Evolutionary conservation across 2,113 vertebrate species (phyloP).

Genomic region (Zapus hudsonius): DNA sequence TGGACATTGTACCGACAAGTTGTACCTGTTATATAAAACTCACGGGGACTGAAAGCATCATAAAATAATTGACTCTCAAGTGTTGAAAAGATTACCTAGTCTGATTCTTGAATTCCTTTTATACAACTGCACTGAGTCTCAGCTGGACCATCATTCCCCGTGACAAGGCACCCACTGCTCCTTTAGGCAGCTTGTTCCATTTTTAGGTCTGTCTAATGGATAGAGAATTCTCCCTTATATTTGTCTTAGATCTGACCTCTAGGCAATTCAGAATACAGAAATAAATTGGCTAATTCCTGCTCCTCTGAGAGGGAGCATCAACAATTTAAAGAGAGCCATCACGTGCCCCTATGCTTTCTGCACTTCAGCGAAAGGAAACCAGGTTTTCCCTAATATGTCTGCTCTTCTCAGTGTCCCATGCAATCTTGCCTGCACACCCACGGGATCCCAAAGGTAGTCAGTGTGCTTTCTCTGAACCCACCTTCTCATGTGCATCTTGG

Average conservation of each 20-base stretch:
- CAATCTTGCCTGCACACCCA: background rate
- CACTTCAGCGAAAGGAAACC: background rate
- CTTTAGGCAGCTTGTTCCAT: slow-evolving; percentile 31
- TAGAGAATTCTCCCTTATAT: slow-evolving; percentile 46
- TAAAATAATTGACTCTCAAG: slow-evolving; percentile 8
- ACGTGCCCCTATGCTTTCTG: background rate
- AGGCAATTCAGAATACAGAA: slow-evolving; percentile 48
- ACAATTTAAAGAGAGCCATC: slow-evolving; percentile 49
- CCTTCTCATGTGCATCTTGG: background rate
- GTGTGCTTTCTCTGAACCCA: background rate
- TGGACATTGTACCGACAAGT: background rate
- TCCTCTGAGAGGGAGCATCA: slow-evolving; percentile 36
- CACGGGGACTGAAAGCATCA: background rate
- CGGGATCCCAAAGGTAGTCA: background rate
- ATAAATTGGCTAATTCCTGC: slow-evolving; percentile 61
- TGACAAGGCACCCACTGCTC: slow-evolving; percentile 44
- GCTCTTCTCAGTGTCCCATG: background rate
- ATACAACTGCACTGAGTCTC: background rate
- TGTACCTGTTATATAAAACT: background rate
- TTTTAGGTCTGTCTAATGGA: slow-evolving; percentile 62
- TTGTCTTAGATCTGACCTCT: slow-evolving; percentile 69
- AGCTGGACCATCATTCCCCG: background rate
- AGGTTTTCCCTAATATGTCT: background rate
- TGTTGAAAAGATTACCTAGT: background rate
- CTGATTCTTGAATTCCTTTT: slow-evolving; percentile 23